phyloP scores from a whole-genome alignment of 2,113 vertebrate genomes.

The Phalacrocorax pelagicus region DNA sequence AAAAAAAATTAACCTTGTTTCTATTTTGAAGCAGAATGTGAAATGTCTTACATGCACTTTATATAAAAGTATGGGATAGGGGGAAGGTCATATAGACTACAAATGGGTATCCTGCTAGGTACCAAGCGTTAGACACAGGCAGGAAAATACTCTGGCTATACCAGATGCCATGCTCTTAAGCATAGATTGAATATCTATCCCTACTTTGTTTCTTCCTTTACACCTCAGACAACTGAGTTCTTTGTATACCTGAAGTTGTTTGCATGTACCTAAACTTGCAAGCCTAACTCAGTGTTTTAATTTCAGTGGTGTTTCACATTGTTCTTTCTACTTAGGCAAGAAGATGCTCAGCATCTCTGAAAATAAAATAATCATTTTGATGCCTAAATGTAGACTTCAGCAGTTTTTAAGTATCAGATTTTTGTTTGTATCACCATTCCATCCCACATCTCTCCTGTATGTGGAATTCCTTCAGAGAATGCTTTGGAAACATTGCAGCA shows the following conservation, averaged over 20 bases:
- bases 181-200: neutral
- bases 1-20: neutral
- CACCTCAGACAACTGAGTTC: neutral
- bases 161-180: neutral
- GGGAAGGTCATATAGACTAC: neutral
- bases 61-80: neutral
- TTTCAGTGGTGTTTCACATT: neutral
- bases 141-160: neutral
- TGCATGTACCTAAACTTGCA: accelerated
- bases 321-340: neutral
- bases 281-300: neutral
- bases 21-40: neutral
- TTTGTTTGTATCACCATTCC: neutral
- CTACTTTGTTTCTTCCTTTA: neutral
- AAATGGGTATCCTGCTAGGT: neutral
- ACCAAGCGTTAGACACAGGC: neutral
- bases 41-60: neutral
- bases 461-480: neutral
- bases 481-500: neutral
- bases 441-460: accelerated
- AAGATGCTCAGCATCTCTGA: neutral
- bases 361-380: neutral
- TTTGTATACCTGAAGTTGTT: neutral
- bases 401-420: neutral
- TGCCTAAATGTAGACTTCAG: neutral